Conservation (phyloP, 2,797 vertebrate genomes). For the Gobionotothen gibberifrons region DNA sequence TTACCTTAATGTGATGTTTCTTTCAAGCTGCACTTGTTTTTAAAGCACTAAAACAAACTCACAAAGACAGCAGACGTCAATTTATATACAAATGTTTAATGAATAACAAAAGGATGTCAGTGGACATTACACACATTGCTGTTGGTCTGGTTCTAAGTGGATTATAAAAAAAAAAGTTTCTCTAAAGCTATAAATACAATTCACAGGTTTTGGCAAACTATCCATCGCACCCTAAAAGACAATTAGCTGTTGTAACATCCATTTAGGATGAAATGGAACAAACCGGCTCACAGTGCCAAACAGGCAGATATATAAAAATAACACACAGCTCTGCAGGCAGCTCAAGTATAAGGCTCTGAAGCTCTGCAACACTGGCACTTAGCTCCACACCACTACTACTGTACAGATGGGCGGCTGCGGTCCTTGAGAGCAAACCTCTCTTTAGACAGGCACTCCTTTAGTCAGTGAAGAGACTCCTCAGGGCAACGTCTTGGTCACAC, state of each 20-base stretch:
- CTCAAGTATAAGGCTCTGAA: slow-evolving; percentile 67
- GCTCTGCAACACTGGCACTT: slow-evolving; percentile 67
- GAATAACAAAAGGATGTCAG: slow-evolving; percentile 94
- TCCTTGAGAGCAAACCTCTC: slow-evolving; percentile 66
- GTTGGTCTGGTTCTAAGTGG: slow-evolving; percentile 57
- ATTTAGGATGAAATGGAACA: slow-evolving; percentile 66
- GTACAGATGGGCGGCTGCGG: slow-evolving; percentile 63
- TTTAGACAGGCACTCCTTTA: slow-evolving; percentile 62
- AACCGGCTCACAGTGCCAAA: slow-evolving; percentile 47
- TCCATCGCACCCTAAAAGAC: slow-evolving; percentile 63
- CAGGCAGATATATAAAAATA: slow-evolving; percentile 41
- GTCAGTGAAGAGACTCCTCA: slow-evolving; percentile 54
- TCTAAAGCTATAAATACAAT: slow-evolving; percentile 72
- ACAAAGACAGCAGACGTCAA: slow-evolving; percentile 58
- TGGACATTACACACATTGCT: slow-evolving; percentile 87
- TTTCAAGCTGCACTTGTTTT: not conserved
- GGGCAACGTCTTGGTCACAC: slow-evolving; percentile 50
- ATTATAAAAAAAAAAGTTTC: slow-evolving; percentile 79
- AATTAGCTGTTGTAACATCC: slow-evolving; percentile 66
- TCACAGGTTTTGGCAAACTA: slow-evolving; percentile 76
- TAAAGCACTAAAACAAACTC: slow-evolving; percentile 26
- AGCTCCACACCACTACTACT: slow-evolving; percentile 67
- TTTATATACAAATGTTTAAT: slow-evolving; percentile 97
- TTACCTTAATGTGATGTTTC: not conserved
- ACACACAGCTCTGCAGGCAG: slow-evolving; percentile 56